Base-by-base conservation (phyloP, 2,888 invertebrate genomes). In the Cataglyphis rosenhaueri region DNA sequence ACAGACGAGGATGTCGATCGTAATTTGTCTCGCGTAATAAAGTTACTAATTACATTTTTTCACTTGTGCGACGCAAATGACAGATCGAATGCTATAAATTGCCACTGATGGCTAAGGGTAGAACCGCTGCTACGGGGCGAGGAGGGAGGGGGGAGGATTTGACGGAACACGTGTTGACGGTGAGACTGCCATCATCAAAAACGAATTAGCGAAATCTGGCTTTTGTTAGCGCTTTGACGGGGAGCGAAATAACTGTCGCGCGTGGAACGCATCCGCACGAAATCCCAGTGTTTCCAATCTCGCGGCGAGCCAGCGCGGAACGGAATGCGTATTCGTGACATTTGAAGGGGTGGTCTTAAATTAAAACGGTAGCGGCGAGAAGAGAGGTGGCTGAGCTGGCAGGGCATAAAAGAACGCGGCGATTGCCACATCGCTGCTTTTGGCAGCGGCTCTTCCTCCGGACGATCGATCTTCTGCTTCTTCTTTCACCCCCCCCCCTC, bases 281-380 rank as follows among this genome's bases (percentile, higher is more conserved):
- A 41, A 48, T 71, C 44, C 44, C 76, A 62, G 57, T 87, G 89
- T 90, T 89, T 91, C 89, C 90, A 86, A 86, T 89, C 89, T 85
- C 81, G 61, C 81, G 70, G 82, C 85, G 88, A 90, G 86, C 75
- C 87, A 81, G 87, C 84, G 87, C 89, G 88, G 85, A 89, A 90
- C 88, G 92, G 92, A 92, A 92, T 92, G 92, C 88, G 92, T 91
- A 91, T 91, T 91, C 92, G 92, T 93, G 93, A 93, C 93, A 93
- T 93, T 93, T 93, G 93, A 91, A 91, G 87, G 92, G 91, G 92
- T 91, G 92, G 70, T 93, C 93, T 93, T 93, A 93, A 93, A 93
- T 93, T 93, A 93, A 93, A 93, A 93, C 92, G 85, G 89, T 85
- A 83, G 87, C 83, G 83, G 6, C 48, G 48, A 52, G 15, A 41